These are phyloP conservation scores for Campoletis sonorensis DNA, from an alignment of 1,140 invertebrate genomes.

Conservation along the genomic window DNA sequence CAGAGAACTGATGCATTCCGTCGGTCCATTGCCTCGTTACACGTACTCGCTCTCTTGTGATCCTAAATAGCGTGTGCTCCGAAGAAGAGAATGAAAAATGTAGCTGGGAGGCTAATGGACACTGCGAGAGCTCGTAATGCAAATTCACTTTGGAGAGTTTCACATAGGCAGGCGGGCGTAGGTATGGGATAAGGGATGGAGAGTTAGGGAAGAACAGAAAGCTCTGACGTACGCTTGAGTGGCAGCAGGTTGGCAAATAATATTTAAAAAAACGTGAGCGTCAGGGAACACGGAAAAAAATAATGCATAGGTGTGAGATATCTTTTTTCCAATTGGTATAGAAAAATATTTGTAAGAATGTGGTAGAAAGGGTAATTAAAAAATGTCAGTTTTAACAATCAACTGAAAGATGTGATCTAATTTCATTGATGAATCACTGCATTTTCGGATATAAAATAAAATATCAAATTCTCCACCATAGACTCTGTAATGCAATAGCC, in stretches of 20 bases:
- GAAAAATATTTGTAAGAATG: no score
- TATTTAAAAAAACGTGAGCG: neutral
- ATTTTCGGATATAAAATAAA: no score
- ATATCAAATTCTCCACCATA: no score
- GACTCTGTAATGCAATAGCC: neutral
- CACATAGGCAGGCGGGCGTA: constrained; percentile 27
- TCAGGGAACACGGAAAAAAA: neutral
- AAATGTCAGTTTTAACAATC: no score
- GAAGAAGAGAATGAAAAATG: constrained; percentile 63
- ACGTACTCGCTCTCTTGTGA: neutral
- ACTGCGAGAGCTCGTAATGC: constrained; percentile 61
- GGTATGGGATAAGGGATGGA: neutral
- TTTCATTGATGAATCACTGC: no score
- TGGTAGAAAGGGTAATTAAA: no score
- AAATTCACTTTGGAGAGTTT: constrained; percentile 65
- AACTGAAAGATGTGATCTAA: no score
- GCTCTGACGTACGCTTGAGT: neutral
- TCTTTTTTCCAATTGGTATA: neutral
- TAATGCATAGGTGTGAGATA: neutral
- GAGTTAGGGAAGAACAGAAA: neutral
- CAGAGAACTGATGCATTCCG: neutral
- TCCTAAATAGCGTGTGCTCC: constrained; percentile 12
- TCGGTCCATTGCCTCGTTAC: neutral
- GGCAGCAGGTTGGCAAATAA: neutral
- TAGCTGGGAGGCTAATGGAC: constrained; percentile 64